Base-by-base conservation (phyloP, 2,888 invertebrate species). In the Archips xylosteana region DNA sequence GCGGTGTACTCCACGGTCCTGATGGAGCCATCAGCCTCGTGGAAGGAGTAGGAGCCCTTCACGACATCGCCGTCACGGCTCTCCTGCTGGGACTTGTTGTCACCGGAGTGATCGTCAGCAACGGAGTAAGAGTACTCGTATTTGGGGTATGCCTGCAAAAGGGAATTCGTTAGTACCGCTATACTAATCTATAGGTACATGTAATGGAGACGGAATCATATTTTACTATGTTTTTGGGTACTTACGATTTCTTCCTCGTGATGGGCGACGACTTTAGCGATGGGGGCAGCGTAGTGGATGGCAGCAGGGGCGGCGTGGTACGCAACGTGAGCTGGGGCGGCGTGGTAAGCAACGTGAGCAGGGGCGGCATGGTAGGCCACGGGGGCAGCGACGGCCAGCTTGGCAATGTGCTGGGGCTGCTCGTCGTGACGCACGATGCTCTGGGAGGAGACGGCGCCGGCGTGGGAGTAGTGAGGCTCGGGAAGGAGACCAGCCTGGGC, bases 21-120 rank as follows among this genome's bases (percentile, higher is more conserved):
- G 75, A 87, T 79, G 78, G 89, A 89, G 78, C 90, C 90, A 77
- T 91, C 91, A 70, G 91, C 87, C 80, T 91, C 90, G 74, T 86
- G 83, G 68, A 91, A 81, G n/a, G 87, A 86, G 84, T 91, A 89
- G 32, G 45, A 12, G 45, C 45, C 45, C 12, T 45, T 45, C 12
- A 45, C 45, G 45, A 85, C 85, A 76, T 91, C 91, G 60, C 92
- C 92, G 72, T 91, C 91, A 51, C 86, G 81, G 66, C 75, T 71
- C 78, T 93, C 93, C 76, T 89, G 88, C 81, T 90, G 90, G 73
- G 84, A 83, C 81, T 91, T 90, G 80, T 87, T 83, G 83, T 93
- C 93, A 36, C 92, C 91, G 77, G 92, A 91, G 81, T 91, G 89
- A 49, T 85, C 85, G 80, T 93, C 92, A 75, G 88, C 83, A 4